Base-by-base conservation (phyloP, 2,797 vertebrate species). In the Chelon labrosus region DNA sequence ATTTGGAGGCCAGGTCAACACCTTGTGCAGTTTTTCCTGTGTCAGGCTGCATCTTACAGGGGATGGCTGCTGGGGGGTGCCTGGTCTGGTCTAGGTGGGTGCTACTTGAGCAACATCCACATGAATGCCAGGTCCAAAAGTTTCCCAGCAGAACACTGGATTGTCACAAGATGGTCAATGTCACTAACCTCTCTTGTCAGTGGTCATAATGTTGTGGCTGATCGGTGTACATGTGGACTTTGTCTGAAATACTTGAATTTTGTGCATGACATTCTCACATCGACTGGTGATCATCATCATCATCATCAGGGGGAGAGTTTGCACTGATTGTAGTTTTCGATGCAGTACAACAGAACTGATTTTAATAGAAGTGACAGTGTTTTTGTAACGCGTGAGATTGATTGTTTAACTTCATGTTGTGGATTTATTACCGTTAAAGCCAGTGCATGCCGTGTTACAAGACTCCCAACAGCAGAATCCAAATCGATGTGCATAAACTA, bases 171-270 rank as follows among this genome's bases (percentile, higher is more conserved):
- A 5, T 31, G 31, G 31, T 22, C 22, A 22, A 22, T 22, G 22
- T 22, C 31, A 31, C 4, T 7, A 31, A 2, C 5, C 3, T 3
- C 22, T 22, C 22, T 3, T 22, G 2, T 31, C 31, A 7, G 31
- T 31, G 31, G 31, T 31, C 7, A 7, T 31, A 31, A 31, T 31
- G 31, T 31, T 31, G 2, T 31, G 31, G 31, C 31, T 31, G 31
- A 31, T 31, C 31, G 31, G 4, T 65, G 37, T 83, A 81, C 75
- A 66, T 81, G 58, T 76, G 31, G 49, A 74, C 79, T 70, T 68
- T 70, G 64, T 81, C 72, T 67, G 51, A 76, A 81, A 90, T 88
- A 92, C 89, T 90, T 92, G 88, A 92, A 91, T 80, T 82, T 80
- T 47, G 63, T 68, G 87, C 83, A 85, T 79, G 79, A 75, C 69